Evolutionary conservation across 2,888 invertebrate genomes (phyloP), one percentile per base, ranked within the genome.

Genomic region (Ichneumon xanthorius): DNA sequence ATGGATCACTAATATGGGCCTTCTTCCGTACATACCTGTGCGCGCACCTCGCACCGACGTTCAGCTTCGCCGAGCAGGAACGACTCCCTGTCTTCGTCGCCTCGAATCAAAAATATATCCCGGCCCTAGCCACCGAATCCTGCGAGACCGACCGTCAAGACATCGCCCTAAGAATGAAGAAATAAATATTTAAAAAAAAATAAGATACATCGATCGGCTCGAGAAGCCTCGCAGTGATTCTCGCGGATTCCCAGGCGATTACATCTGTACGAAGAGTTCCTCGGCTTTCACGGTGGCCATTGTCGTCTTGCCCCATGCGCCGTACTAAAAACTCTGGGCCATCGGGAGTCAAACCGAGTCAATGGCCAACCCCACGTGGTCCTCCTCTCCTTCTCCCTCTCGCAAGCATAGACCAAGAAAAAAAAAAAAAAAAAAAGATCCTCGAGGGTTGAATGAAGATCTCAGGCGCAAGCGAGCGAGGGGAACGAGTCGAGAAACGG

Each of bases 191-290:
- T 58, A 58, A 11, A 55, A 72, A 67, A 65, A 75, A 71, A 14
- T 4, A 48, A 70, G 67, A 79, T 78, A 77, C 61, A 82, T 68
- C 71, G 76, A 76, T 71, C 48, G 40, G 19, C 37, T 19, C 61
- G 61, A 22, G 61, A 70, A 55, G 63, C 73, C 55, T 75, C 53
- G 63, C 70, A 73, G 63, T 70, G 70, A 82, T 85, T 86, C 89
- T 91, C 91, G 92, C 93, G 91, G 92, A 93, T 93, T 93, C 93
- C 93, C 93, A 93, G 92, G 93, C 90, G 93, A 93, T 93, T 92
- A 91, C 92, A 93, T 93, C 93, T 92, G 90, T 78, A 89, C 89
- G 85, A 89, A 88, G 88, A 79, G 84, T 68, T 53, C 68, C 45
- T 33, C n/a, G 53, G 71, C 80, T 82, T 80, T 83, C 70, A 72